Base-by-base conservation (phyloP, 2,113 vertebrate genomes). In the Saccopteryx leptura region DNA sequence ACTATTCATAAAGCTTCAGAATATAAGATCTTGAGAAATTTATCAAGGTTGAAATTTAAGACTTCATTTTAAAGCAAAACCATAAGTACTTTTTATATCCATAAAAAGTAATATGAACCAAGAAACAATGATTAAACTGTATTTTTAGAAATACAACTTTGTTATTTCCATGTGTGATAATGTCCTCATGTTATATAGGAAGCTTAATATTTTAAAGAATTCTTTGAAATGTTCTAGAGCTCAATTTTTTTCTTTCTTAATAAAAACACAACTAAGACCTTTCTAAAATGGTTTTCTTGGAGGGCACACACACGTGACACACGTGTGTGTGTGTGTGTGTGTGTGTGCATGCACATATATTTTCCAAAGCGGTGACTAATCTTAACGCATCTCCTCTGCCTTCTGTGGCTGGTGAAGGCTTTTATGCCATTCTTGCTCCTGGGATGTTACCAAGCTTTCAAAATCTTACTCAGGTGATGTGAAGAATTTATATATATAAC, bases 391-490 rank as follows among this genome's bases (percentile, higher is more conserved):
- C 94, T 91, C 5, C 79, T 93, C 94, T 91, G 54, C 91, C 60
- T 94, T 61, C 54, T 78, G 83, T 92, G 24, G 91, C 92, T 97
- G 91, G 88, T 60, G 95, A 97, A 88, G 93, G 96, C 92, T 98
- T 98, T 98, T 98, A 97, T 92, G 96, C 75, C 96, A 78, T 91
- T 96, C 87, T 96, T 92, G 92, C 83, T 97, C 95, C 75, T 50
- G 50, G 90, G 98, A 97, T 87, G 86, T 95, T 98, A 96, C 85
- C n/a, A 90, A 93, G 97, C 94, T 98, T 98, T 98, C 96, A 97
- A 69, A 95, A 94, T 97, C 96, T 19, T 46, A 89, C 93, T 97
- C 88, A 97, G 88, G 95, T 97, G 97, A 95, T 95, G 71, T 50
- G 90, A 94, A 96, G 91, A 96, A 97, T 96, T 83, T 78, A 76